Conservation (phyloP, 2,888 invertebrate species). For the Lasiommata megera region DNA sequence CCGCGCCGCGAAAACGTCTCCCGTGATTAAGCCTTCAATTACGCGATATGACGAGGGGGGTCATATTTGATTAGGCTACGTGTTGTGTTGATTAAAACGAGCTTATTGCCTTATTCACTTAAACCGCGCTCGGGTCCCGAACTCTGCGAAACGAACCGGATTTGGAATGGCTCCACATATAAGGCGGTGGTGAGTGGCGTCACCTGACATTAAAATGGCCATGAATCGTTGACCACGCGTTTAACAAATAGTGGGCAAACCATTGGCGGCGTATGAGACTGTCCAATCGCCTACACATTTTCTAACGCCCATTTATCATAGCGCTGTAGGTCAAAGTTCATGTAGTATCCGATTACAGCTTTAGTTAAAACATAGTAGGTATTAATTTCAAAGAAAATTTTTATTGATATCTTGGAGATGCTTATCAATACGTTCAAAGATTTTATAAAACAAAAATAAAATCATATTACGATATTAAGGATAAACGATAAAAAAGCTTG, state of each 20-base stretch:
- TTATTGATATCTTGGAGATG: too few relatives aligned
- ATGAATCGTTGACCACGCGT: constrained; percentile 50
- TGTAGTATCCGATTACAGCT: neutral
- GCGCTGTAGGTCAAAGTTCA: constrained; percentile 8
- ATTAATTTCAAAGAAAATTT: too few relatives aligned
- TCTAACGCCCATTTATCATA: neutral
- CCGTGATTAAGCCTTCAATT: constrained; percentile 78
- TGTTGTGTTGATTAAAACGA: constrained; percentile 78
- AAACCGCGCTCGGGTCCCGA: constrained; percentile 45
- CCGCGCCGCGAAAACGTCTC: constrained; percentile 59
- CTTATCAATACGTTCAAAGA: too few relatives aligned
- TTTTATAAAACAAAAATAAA: too few relatives aligned
- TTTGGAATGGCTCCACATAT: constrained; percentile 45
- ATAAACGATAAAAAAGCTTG: too few relatives aligned
- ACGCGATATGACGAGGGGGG: constrained; percentile 74
- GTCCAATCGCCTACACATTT: constrained; percentile 27
- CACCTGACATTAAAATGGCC: constrained; percentile 57
- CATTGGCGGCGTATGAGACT: constrained; percentile 28
- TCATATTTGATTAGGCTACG: constrained; percentile 79
- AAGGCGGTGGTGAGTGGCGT: constrained; percentile 45
- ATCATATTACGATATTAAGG: too few relatives aligned
- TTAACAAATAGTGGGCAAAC: constrained; percentile 25
- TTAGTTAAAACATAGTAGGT: neutral
- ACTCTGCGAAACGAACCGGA: constrained; percentile 47
- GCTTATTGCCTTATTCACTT: constrained; percentile 77